These are phyloP conservation scores for Brachypalpus laphriformis DNA, from an alignment of 2,888 invertebrate species.

Conservation along the genomic window DNA sequence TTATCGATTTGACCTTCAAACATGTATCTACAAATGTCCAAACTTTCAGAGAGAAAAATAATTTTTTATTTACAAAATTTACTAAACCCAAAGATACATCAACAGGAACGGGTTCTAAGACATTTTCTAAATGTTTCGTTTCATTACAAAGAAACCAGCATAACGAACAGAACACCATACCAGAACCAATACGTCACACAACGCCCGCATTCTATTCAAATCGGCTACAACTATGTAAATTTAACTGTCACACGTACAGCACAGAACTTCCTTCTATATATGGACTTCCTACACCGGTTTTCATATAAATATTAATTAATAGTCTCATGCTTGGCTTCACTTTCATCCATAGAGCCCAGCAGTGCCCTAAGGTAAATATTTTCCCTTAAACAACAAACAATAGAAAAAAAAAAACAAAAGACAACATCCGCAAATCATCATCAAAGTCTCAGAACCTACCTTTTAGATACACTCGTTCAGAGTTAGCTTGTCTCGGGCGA, in stretches of 20 bases:
- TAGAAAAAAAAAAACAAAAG: conserved; percentile 4
- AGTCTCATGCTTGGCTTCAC: conserved; percentile 8
- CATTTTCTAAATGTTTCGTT: too few relatives aligned
- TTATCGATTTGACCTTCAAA: too few relatives aligned
- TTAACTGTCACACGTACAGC: conserved; percentile 8
- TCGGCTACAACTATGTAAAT: conserved; percentile 36
- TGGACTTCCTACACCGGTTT: conserved; percentile 28
- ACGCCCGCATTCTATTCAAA: conserved; percentile 51
- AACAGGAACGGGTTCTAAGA: neutral
- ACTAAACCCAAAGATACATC: too few relatives aligned
- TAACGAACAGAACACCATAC: neutral
- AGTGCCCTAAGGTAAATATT: conserved; percentile 15
- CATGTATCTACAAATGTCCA: too few relatives aligned
- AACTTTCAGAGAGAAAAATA: too few relatives aligned
- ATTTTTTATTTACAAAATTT: too few relatives aligned
- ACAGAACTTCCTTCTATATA: neutral
- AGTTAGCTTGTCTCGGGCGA: neutral
- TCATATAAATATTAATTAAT: conserved; percentile 5
- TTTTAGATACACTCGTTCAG: conserved; percentile 25
- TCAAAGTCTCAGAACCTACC: conserved; percentile 28
- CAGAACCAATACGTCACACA: conserved; percentile 30
- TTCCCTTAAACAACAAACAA: neutral
- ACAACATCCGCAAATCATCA: neutral
- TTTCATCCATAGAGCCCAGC: conserved; percentile 15
- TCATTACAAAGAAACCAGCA: neutral